Evolutionary conservation across 2,797 vertebrate species (phyloP).

Genomic region (Chaetophractus vellerosus): DNA sequence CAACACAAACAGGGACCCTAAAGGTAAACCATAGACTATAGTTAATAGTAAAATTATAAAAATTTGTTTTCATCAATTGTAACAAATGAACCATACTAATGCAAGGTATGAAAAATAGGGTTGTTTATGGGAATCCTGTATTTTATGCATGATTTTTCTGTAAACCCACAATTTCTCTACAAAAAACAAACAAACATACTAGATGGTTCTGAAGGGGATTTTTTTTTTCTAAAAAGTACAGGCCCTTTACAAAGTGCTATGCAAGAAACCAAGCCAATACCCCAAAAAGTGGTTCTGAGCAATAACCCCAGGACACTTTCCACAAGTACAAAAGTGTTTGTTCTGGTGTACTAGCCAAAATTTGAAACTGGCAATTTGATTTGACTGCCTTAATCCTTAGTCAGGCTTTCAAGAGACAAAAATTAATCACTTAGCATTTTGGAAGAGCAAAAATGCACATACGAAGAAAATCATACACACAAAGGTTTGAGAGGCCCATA

Average conservation of each 20-base stretch:
- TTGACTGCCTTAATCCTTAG: constrained; percentile 58
- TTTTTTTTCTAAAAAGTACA: background rate
- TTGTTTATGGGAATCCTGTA: too few species aligned
- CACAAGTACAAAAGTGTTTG: constrained; percentile 44
- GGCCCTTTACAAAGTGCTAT: constrained; percentile 11
- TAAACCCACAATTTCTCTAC: too few species aligned
- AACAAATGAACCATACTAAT: too few species aligned
- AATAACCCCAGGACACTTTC: constrained; percentile 8
- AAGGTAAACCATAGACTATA: too few species aligned
- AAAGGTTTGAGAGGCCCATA: background rate
- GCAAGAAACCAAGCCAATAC: constrained; percentile 8
- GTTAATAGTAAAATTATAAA: too few species aligned
- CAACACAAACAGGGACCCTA: too few species aligned
- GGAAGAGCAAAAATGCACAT: background rate
- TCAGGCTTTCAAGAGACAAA: constrained; percentile 65
- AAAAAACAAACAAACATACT: background rate
- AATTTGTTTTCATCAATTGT: too few species aligned
- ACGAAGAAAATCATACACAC: constrained; percentile 4
- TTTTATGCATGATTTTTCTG: too few species aligned
- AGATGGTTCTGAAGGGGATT: background rate
- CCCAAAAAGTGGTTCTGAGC: background rate
- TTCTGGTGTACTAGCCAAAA: constrained; percentile 24
- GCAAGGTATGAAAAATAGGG: too few species aligned
- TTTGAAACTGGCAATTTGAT: constrained; percentile 56
- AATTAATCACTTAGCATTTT: constrained; percentile 50